phyloP scores from a whole-genome alignment of 2,888 invertebrate genomes.

The Cotesia congregata region DNA sequence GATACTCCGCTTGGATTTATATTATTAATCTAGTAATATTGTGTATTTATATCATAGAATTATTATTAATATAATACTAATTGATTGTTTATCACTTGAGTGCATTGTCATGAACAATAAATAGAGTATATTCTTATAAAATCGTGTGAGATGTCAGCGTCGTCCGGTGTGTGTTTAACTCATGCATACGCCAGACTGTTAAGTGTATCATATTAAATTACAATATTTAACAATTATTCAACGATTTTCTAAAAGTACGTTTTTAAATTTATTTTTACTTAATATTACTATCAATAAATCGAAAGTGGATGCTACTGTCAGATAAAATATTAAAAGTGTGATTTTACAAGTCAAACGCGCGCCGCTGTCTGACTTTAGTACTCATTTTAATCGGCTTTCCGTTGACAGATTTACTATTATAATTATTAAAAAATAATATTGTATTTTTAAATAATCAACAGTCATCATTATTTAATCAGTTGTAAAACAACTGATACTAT shows the following conservation, averaged over 20 bases:
- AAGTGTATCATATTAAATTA: slow-evolving; percentile 20
- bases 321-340: slow-evolving; percentile 16
- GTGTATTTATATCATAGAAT: slow-evolving; percentile 27
- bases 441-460: background rate
- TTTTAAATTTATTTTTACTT: background rate
- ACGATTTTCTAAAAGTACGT: background rate
- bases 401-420: slow-evolving; percentile 23
- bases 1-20: slow-evolving; percentile 55
- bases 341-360: slow-evolving; percentile 14
- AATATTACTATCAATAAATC: background rate
- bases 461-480: background rate
- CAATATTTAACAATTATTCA: background rate
- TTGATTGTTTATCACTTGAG: slow-evolving; percentile 12
- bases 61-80: slow-evolving; percentile 5
- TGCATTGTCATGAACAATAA: slow-evolving; percentile 56
- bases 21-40: slow-evolving; percentile 49
- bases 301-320: background rate
- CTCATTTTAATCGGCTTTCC: slow-evolving; percentile 20
- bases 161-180: slow-evolving; percentile 37
- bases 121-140: slow-evolving; percentile 28
- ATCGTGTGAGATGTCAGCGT: slow-evolving; percentile 39
- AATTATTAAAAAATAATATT: background rate
- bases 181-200: slow-evolving; percentile 37
- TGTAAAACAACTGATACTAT: background rate
- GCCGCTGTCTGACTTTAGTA: slow-evolving; percentile 30